Conservation (phyloP, 2,888 invertebrate genomes). For the Parnassius smintheus region DNA sequence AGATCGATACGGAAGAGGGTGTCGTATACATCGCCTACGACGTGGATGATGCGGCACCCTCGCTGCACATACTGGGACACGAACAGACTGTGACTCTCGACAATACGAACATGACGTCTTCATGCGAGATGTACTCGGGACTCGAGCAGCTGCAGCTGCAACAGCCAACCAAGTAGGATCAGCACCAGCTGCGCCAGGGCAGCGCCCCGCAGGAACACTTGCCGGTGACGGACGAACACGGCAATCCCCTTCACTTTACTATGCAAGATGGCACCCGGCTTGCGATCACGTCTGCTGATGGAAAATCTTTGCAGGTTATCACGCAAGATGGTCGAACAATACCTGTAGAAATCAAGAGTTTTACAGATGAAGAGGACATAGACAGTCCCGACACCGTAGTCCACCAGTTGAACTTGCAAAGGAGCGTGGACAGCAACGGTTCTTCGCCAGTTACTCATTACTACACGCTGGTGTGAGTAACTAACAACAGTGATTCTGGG, state of each 20-base stretch:
- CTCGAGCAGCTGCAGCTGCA: conserved; percentile 49
- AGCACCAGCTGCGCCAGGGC: conserved; percentile 11
- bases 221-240: conserved; percentile 82
- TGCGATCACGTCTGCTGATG: conserved; percentile 81
- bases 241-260: conserved; percentile 84
- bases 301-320: conserved; percentile 72
- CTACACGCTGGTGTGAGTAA: conserved; percentile 50
- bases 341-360: conserved; percentile 73
- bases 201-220: conserved; percentile 36
- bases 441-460: conserved; percentile 53
- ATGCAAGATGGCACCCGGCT: conserved; percentile 85
- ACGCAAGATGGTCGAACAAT: conserved; percentile 78
- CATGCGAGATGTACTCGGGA: conserved; percentile 44
- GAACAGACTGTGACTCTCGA: conserved; percentile 41
- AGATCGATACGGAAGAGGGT: conserved; percentile 43
- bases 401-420: conserved; percentile 49
- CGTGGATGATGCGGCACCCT: conserved; percentile 47
- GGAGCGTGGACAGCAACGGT: conserved; percentile 40
- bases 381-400: conserved; percentile 44
- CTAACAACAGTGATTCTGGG: background rate
- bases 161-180: background rate
- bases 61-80: conserved; percentile 55
- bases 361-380: conserved; percentile 54
- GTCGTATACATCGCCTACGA: conserved; percentile 74
- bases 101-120: conserved; percentile 37